These are phyloP conservation scores for Amblyopsis hoosieri DNA, from an alignment of 2,797 vertebrate genomes.

Conservation along the genomic window DNA sequence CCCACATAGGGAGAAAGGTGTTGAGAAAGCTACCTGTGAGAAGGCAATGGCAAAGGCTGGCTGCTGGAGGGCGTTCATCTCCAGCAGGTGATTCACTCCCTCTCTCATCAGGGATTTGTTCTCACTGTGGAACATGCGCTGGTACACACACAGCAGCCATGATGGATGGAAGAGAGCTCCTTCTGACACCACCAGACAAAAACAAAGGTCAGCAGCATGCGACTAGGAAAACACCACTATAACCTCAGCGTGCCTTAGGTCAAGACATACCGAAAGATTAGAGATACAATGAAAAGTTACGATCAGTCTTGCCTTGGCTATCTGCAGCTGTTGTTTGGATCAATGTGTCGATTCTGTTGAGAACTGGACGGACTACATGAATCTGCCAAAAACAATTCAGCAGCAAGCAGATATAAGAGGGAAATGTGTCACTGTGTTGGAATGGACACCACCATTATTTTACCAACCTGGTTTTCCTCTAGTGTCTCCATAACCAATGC, in stretches of 20 bases:
- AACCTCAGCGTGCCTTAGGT: too few species aligned
- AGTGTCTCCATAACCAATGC: slow-evolving; percentile 91
- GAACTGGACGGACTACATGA: slow-evolving; percentile 92
- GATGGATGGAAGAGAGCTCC: slow-evolving; percentile 85
- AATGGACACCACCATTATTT: not conserved
- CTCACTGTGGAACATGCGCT: slow-evolving; percentile 95
- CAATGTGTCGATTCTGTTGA: slow-evolving; percentile 87
- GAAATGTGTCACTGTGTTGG: not conserved
- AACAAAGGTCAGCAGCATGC: too few species aligned
- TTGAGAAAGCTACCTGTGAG: slow-evolving; percentile 78
- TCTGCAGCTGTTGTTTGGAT: slow-evolving; percentile 81
- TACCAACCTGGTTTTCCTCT: slow-evolving; percentile 93
- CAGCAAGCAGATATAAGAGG: not conserved
- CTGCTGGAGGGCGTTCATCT: slow-evolving; percentile 77
- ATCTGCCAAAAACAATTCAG: slow-evolving; percentile 75
- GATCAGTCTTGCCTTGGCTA: slow-evolving; percentile 75
- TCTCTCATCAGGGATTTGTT: slow-evolving; percentile 91
- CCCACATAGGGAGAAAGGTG: not conserved
- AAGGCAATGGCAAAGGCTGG: slow-evolving; percentile 79
- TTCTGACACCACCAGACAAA: slow-evolving; percentile 50
- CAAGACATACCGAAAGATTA: too few species aligned
- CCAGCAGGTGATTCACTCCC: slow-evolving; percentile 88
- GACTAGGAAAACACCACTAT: too few species aligned
- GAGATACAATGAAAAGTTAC: not conserved
- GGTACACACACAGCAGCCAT: slow-evolving; percentile 92